phyloP scores from a whole-genome alignment of 2,113 vertebrate genomes.

The Panthera tigris region DNA sequence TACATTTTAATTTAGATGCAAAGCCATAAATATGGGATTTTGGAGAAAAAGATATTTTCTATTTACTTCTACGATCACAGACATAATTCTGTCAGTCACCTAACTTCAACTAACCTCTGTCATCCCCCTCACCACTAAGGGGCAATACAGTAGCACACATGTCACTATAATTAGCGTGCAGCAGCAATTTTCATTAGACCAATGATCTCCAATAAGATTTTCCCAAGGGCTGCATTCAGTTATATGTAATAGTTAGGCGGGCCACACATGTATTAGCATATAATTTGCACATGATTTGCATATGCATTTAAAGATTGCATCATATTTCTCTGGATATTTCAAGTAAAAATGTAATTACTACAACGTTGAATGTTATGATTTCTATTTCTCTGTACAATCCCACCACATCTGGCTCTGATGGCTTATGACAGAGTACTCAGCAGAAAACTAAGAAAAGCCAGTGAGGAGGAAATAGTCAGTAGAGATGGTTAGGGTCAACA shows the following conservation, averaged over 20 bases:
- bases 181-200: conserved; percentile 79
- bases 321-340: conserved; percentile 67
- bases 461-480: not conserved
- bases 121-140: conserved; percentile 70
- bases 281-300: conserved; percentile 77
- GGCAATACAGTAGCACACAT: conserved; percentile 75
- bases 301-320: conserved; percentile 70
- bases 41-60: conserved; percentile 43
- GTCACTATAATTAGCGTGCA: conserved; percentile 71
- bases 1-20: conserved; percentile 30
- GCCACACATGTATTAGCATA: conserved; percentile 75
- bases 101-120: conserved; percentile 63
- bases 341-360: conserved; percentile 61
- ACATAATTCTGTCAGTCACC: conserved; percentile 45
- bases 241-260: conserved; percentile 76
- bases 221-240: conserved; percentile 77
- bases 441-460: not conserved
- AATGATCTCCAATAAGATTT: conserved; percentile 80
- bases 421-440: not conserved
- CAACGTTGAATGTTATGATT: conserved; percentile 45
- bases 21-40: conserved; percentile 49
- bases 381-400: conserved; percentile 29
- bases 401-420: conserved; percentile 34
- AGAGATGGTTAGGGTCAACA: not conserved
- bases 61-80: conserved; percentile 30